Conservation (phyloP, 2,888 invertebrate genomes). For the Taenaris catops region DNA sequence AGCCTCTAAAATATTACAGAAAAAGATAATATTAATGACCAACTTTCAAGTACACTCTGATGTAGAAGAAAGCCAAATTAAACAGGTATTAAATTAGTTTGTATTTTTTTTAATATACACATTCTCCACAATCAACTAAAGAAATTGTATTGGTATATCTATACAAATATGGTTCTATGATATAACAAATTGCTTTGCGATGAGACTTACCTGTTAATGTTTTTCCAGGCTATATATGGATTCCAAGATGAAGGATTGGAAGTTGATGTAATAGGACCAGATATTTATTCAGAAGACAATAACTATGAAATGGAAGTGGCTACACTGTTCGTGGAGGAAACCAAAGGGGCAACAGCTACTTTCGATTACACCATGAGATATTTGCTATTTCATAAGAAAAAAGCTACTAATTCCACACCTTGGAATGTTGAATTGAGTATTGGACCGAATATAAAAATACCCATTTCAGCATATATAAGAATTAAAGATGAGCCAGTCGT, state of each 20-base stretch:
- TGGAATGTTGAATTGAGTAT: constrained; percentile 84
- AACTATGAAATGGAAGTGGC: constrained; percentile 45
- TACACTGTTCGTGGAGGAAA: constrained; percentile 54
- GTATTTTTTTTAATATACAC: background rate
- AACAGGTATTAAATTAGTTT: constrained; percentile 17
- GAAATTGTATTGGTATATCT: no score
- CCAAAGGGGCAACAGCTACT: constrained; percentile 66
- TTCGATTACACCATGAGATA: constrained; percentile 81
- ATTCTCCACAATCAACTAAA: no score
- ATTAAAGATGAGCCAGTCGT: constrained; percentile 68
- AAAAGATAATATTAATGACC: constrained; percentile 83
- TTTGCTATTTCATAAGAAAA: constrained; percentile 77
- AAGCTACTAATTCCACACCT: constrained; percentile 64
- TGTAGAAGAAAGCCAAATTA: constrained; percentile 19
- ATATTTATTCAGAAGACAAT: constrained; percentile 49
- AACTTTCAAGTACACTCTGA: constrained; percentile 72
- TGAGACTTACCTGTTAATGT: no score
- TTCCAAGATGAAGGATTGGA: constrained; percentile 78
- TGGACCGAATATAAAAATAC: constrained; percentile 80
- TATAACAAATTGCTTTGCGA: no score
- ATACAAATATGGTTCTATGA: no score
- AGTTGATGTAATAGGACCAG: constrained; percentile 82
- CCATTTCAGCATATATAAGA: constrained; percentile 77
- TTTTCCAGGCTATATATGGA: constrained; percentile 65
- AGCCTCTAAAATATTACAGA: constrained; percentile 41